Evolutionary conservation across 2,797 vertebrate genomes (phyloP).

Genomic region (Brachyalestes nurse): DNA sequence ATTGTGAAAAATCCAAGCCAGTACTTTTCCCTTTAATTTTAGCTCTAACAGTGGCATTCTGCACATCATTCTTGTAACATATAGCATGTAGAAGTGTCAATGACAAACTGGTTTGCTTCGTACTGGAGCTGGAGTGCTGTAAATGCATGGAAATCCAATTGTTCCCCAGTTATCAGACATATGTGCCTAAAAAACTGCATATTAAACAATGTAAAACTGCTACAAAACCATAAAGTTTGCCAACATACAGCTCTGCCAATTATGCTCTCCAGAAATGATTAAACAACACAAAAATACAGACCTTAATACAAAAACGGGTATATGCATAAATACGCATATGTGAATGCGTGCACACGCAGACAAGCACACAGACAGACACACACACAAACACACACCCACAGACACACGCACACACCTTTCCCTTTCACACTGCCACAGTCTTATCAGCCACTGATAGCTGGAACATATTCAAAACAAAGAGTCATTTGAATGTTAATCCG

Average conservation of each 20-base stretch:
- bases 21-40: conserved; percentile 9
- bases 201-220: conserved; percentile 53
- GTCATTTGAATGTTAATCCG: conserved; percentile 13
- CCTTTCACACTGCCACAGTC: conserved; percentile 36
- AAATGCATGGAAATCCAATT: conserved; percentile 25
- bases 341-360: conserved; percentile 4
- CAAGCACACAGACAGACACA: background rate
- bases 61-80: conserved; percentile 41
- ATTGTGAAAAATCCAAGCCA: no score
- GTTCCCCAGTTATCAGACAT: conserved; percentile 32
- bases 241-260: conserved; percentile 22
- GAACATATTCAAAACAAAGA: conserved; percentile 31
- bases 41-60: conserved; percentile 37
- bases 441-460: conserved; percentile 26
- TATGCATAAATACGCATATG: conserved; percentile 28
- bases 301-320: conserved; percentile 39
- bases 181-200: conserved; percentile 41
- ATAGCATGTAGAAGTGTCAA: conserved; percentile 15
- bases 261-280: conserved; percentile 18
- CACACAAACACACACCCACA: no score
- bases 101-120: conserved; percentile 1
- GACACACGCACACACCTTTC: conserved; percentile 15
- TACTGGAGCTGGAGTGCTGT: conserved; percentile 16
- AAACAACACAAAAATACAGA: conserved; percentile 35
- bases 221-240: conserved; percentile 50